Evolutionary conservation across 2,797 vertebrate genomes (phyloP), one percentile per base, ranked within the genome.

Genomic region (Esox lucius): DNA sequence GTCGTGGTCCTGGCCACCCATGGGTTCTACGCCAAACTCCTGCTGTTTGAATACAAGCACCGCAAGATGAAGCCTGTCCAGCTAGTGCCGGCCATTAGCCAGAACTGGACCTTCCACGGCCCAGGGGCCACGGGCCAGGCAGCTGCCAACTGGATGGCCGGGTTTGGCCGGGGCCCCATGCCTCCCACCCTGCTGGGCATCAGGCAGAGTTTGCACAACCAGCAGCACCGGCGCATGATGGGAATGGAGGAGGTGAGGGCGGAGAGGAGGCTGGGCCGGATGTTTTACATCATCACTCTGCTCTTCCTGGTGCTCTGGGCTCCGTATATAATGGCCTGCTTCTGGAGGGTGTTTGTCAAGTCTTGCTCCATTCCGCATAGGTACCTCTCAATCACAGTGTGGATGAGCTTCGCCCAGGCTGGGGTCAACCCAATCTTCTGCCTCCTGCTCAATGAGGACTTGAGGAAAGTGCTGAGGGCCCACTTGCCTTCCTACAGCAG

Each of bases 71-170:
- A 96, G 87, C 95, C 95, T 2, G 94, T 96, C 84, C 95, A 96
- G 91, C 94, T 96, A 70, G 95, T 96, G 73, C 95, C 95, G 0
- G 95, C 95, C 49, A 96, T 96, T 88, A 96, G 95, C 91, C 95
- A 96, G 87, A 96, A 96, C 92, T 96, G 95, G 95, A 96, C 95
- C 92, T 96, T 96, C 89, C 95, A 96, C 75, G 95, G 95, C 84
- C 95, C 95, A 0, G 95, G 95, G 61, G 95, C 95, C 82, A 96
- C 95, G 0, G 95, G 95, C 78, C 95, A 96, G 89, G 95, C 95
- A 11, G 95, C 95, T 19, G 95, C 95, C 79, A 96, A 96, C 87
- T 96, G 95, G 95, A 96, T 96, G 56, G 95, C 95, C 3, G 95
- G 95, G 81, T 96, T 96, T 76, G 95, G 95, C 73, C 94, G 95